Evolutionary conservation across 2,888 invertebrate species (phyloP).

Genomic region (Leistus spinibarbis): DNA sequence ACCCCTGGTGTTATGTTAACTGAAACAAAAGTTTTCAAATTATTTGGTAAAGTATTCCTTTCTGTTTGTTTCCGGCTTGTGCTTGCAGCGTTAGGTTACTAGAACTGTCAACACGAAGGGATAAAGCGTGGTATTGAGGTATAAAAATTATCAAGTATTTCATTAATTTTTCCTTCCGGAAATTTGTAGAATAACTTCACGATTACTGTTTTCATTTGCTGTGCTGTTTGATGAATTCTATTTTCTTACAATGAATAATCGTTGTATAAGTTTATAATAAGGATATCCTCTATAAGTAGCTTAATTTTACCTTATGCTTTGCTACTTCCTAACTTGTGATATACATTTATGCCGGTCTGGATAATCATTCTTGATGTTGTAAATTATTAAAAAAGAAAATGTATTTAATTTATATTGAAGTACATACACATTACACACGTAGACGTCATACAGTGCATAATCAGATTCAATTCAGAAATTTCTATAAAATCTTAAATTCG

Average conservation of each 20-base stretch:
- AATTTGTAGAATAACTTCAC: background rate
- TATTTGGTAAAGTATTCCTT: slow-evolving; percentile 6
- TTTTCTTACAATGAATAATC: background rate
- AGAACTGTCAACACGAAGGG: background rate
- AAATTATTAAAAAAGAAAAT: too few relatives aligned
- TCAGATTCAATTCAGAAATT: too few relatives aligned
- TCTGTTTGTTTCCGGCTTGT: background rate
- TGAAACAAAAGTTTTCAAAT: slow-evolving; percentile 6
- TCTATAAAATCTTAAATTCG: too few relatives aligned
- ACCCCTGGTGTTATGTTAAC: background rate
- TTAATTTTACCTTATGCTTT: too few relatives aligned
- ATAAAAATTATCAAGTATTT: background rate
- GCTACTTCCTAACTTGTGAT: too few relatives aligned
- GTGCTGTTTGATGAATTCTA: background rate
- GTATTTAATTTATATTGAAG: too few relatives aligned
- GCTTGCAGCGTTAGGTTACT: background rate
- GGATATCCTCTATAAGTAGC: too few relatives aligned
- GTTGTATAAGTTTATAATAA: background rate
- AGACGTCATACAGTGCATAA: too few relatives aligned
- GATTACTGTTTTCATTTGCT: background rate
- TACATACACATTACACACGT: too few relatives aligned
- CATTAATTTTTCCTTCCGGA: background rate
- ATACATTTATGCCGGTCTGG: too few relatives aligned
- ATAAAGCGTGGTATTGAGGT: background rate
- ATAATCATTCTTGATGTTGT: too few relatives aligned